Evolutionary conservation across 2,797 vertebrate genomes (phyloP).

Genomic region (Peromyscus nudipes): DNA sequence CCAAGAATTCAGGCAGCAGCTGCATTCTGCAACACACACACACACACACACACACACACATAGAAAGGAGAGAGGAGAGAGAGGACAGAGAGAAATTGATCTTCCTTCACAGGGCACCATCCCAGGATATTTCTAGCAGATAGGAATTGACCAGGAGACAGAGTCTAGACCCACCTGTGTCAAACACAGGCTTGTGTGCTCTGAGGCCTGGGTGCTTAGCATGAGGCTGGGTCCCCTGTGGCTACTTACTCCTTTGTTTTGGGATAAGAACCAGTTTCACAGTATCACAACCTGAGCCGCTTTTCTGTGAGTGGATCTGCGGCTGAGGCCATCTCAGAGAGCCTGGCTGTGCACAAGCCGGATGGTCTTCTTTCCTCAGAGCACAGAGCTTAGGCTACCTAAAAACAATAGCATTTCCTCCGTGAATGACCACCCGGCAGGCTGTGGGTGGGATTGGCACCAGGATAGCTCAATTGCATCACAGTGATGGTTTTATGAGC

Average conservation of each 20-base stretch:
- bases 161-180: background rate
- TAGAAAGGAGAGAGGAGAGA: background rate
- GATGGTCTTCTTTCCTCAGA: background rate
- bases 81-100: fast-evolving
- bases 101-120: background rate
- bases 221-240: background rate
- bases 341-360: background rate
- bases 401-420: background rate
- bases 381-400: background rate
- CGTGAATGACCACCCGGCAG: background rate
- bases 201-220: background rate
- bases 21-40: background rate
- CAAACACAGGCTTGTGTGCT: background rate
- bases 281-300: background rate
- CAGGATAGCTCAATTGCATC: background rate
- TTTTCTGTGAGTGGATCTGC: background rate
- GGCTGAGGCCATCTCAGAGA: background rate
- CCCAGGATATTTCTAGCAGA: background rate
- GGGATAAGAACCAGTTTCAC: too few species aligned
- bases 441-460: background rate
- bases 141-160: background rate
- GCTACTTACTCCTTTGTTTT: background rate
- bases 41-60: background rate
- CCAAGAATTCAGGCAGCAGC: background rate
- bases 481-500: background rate